phyloP scores from a whole-genome alignment of 2,797 vertebrate genomes.

The Gymnothorax reevesii region DNA sequence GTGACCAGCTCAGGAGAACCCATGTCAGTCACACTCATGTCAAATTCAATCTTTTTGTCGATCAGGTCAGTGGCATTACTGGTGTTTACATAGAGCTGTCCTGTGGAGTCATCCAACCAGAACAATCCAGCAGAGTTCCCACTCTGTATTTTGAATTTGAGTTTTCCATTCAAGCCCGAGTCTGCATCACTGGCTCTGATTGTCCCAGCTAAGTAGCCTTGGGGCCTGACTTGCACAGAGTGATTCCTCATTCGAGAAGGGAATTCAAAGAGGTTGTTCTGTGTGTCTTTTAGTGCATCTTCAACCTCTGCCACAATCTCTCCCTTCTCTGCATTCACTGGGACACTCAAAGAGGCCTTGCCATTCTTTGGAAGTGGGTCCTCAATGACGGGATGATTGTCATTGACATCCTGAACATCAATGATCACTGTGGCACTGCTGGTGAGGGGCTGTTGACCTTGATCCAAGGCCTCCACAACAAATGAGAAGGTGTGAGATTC shows the following conservation, averaged over 20 bases:
- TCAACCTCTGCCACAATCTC: slow-evolving; percentile 71
- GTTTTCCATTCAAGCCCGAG: slow-evolving; percentile 77
- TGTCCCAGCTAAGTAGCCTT: slow-evolving; percentile 60
- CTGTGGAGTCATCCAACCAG: slow-evolving; percentile 72
- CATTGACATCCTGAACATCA: slow-evolving; percentile 79
- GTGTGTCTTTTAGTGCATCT: slow-evolving; percentile 46
- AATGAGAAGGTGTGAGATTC: slow-evolving; percentile 75
- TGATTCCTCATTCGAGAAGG: slow-evolving; percentile 26
- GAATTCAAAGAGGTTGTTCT: slow-evolving; percentile 25
- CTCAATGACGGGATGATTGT: slow-evolving; percentile 81
- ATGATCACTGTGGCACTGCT: slow-evolving; percentile 77
- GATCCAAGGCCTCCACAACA: slow-evolving; percentile 80
- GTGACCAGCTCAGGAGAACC: slow-evolving; percentile 75
- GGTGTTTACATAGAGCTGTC: slow-evolving; percentile 83
- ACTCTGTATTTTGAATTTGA: slow-evolving; percentile 71
- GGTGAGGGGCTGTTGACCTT: slow-evolving; percentile 79
- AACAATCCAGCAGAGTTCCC: slow-evolving; percentile 72
- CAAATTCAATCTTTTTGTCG: slow-evolving; percentile 74
- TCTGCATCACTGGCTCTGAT: slow-evolving; percentile 83
- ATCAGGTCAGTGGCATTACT: slow-evolving; percentile 86
- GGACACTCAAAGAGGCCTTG: slow-evolving; percentile 71
- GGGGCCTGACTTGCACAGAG: slow-evolving; percentile 44
- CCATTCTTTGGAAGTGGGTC: slow-evolving; percentile 74
- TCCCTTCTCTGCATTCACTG: slow-evolving; percentile 79
- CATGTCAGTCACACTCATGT: slow-evolving; percentile 75